Base-by-base conservation (phyloP, 2,888 invertebrate species). In the Sarcophaga subvicina region DNA sequence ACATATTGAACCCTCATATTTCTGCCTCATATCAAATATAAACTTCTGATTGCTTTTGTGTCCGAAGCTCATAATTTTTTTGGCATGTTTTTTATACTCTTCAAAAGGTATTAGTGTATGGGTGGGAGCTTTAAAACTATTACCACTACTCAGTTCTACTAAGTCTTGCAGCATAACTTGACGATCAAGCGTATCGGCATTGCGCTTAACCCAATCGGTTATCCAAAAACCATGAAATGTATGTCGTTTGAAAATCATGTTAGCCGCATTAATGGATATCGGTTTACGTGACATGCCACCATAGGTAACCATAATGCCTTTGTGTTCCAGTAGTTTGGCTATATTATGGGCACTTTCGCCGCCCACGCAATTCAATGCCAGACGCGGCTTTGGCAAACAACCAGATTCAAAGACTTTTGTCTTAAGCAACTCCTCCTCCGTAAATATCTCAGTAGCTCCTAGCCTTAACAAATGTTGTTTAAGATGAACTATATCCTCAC, bases 281-380 rank as follows among this genome's bases (percentile, higher is more conserved):
- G 99, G 99, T 90, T 98, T 96, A 87, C 96, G 95, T 1, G 97
- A 98, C 96, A 99, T 99, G 72, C 97, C 98, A 4, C 99, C 99
- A 92, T 99, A 99, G n/a, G 99, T 99, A 0, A 99, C 98, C 94
- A 99, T 95, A 0, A 95, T 94, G 12, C 98, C 97, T 83, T 95
- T 94, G 60, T 95, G 93, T 62, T 95, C 95, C 76, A 99, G 94
- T 89, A 97, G 95, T 79, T 96, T 95, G 81, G 98, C 93, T 89
- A 99, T 94, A 90, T 98, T 97, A 63, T 97, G 95, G 66, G 98
- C 97, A 93, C 95, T 97, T 92, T 97, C 96, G 2, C 99, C 99
- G 10, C 99, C 98, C 70, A 99, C 96, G 92, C 99, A 98, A 93
- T 99, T 99, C 6, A 99, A 94, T 0, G 97, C 99, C 80, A 99